Conservation (phyloP, 2,888 invertebrate species). For the Biston betularia region DNA sequence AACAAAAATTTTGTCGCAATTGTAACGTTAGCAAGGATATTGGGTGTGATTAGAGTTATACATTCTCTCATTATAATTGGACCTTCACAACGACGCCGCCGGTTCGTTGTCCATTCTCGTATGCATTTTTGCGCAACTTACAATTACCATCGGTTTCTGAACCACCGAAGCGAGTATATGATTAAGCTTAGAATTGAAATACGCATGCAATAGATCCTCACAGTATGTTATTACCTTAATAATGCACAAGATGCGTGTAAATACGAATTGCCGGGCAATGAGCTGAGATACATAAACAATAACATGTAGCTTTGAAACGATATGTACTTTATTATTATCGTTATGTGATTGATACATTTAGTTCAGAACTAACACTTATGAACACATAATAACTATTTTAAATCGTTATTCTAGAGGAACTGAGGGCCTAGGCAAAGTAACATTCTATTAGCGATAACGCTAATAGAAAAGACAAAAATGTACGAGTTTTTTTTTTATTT, state of each 20-base stretch:
- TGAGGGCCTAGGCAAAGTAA: too few relatives aligned
- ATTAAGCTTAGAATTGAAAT: constrained; percentile 27
- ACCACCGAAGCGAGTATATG: constrained; percentile 25
- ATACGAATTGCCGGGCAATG: constrained; percentile 15
- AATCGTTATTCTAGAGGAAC: not conserved
- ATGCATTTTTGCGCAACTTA: constrained; percentile 17
- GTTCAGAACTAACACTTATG: too few relatives aligned
- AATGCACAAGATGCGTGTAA: constrained; percentile 20
- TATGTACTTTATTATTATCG: too few relatives aligned
- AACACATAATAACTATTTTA: not conserved
- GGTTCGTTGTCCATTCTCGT: not conserved
- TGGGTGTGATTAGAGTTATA: too few relatives aligned
- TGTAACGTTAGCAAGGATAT: not conserved
- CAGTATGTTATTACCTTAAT: constrained; percentile 25
- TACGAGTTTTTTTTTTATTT: too few relatives aligned
- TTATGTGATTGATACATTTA: too few relatives aligned
- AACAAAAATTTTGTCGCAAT: too few relatives aligned
- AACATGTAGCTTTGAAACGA: not conserved
- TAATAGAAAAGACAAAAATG: too few relatives aligned
- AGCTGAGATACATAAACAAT: constrained; percentile 3
- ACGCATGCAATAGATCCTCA: constrained; percentile 26
- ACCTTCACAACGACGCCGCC: not conserved
- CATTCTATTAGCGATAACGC: too few relatives aligned
- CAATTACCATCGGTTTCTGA: constrained; percentile 19
- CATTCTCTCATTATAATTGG: not conserved